These are phyloP conservation scores for Pseudopleuronectes americanus DNA, from an alignment of 2,797 vertebrate species.

Conservation along the genomic window DNA sequence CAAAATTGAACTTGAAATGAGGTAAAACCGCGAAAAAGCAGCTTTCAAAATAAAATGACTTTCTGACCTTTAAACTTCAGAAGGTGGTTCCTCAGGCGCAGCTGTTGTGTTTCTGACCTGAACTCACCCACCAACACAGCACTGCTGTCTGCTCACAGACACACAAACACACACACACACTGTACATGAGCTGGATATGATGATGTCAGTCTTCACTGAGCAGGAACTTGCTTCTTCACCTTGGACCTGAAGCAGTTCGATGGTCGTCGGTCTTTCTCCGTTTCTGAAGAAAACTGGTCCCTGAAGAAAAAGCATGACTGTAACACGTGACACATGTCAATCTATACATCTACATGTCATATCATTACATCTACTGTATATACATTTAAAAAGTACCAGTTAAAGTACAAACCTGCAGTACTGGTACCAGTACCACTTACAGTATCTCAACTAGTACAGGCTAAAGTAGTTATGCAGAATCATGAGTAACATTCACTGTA, in stretches of 20 bases:
- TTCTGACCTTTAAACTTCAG: constrained; percentile 91
- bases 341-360: too few relatives aligned
- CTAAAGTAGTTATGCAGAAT: too few relatives aligned
- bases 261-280: constrained; percentile 88
- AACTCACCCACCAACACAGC: constrained; percentile 91
- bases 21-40: too few relatives aligned
- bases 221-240: constrained; percentile 75
- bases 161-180: constrained; percentile 43
- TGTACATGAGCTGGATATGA: constrained; percentile 10
- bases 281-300: constrained; percentile 91
- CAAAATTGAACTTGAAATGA: too few relatives aligned
- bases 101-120: constrained; percentile 84
- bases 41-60: not conserved
- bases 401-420: too few relatives aligned
- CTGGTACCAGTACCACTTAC: too few relatives aligned
- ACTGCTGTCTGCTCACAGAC: constrained; percentile 81
- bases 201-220: too few relatives aligned
- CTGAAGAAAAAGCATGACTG: constrained; percentile 66
- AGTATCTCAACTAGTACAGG: too few relatives aligned
- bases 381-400: not conserved
- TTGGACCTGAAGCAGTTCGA: constrained; percentile 92
- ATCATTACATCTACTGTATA: not conserved
- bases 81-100: constrained; percentile 86
- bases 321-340: too few relatives aligned
- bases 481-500: too few relatives aligned